Conservation (phyloP, 2,888 invertebrate genomes). For the Chironomus riparius region DNA sequence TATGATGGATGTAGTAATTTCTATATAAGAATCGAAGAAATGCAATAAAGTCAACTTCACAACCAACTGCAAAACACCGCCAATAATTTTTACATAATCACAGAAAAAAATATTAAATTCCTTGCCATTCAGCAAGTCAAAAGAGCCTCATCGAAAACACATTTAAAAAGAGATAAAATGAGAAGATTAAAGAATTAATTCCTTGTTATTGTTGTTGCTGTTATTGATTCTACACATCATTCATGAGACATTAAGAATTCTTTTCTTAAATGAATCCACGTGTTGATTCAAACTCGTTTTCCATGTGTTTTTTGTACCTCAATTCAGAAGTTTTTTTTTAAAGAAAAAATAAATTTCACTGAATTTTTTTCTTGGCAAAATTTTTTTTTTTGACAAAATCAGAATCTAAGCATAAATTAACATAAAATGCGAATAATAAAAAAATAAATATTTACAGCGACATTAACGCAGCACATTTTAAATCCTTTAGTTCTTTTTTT, state of each 20-base stretch:
- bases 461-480: background rate
- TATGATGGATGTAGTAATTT: too few species aligned
- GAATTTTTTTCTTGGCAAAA: background rate
- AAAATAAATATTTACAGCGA: slow-evolving; percentile 18
- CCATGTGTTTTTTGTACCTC: background rate
- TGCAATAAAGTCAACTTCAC: background rate
- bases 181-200: background rate
- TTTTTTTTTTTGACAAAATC: too few species aligned
- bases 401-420: background rate
- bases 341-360: background rate
- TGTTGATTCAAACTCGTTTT: background rate
- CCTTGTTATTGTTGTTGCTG: background rate
- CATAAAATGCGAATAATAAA: background rate
- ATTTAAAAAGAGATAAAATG: background rate
- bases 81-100: too few species aligned
- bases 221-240: background rate
- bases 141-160: background rate
- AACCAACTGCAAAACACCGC: background rate
- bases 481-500: background rate
- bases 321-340: background rate
- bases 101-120: too few species aligned
- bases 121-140: background rate
- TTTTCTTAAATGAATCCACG: background rate
- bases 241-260: background rate
- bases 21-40: background rate